A percentile compares a stretch with the other conserved stretches of the same genome.
Evolutionary conservation across 2,113 vertebrate genomes (phyloP).

Genomic region (Coracopsis vasa): DNA sequence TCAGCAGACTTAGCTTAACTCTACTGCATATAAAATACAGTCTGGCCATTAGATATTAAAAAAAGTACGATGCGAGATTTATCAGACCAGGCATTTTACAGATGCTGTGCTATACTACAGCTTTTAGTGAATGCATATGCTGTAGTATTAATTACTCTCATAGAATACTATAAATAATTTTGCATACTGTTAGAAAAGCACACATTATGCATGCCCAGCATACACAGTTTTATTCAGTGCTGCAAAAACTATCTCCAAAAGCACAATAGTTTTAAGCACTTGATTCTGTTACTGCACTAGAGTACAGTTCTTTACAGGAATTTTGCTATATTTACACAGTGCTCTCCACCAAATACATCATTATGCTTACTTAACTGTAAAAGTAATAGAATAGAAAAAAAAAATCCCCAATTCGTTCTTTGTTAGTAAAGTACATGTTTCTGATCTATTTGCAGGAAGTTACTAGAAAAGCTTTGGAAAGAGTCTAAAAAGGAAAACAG

Average conservation of each 20-base stretch:
- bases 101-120: background rate
- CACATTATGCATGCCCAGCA: background rate
- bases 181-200: background rate
- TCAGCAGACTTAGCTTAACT: slow-evolving; percentile 45
- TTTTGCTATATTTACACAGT: background rate
- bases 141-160: background rate
- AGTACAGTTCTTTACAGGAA: background rate
- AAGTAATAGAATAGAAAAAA: background rate
- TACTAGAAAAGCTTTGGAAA: background rate
- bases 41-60: background rate
- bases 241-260: background rate
- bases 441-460: background rate
- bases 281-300: background rate
- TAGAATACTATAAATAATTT: background rate
- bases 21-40: slow-evolving; percentile 6
- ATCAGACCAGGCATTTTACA: slow-evolving; percentile 4
- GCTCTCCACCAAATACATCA: background rate
- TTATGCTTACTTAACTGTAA: background rate
- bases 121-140: background rate
- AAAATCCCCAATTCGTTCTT: background rate
- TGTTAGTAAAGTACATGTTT: background rate
- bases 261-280: background rate
- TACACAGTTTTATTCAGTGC: background rate
- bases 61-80: background rate
- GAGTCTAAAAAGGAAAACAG: background rate